A percentile compares a stretch with the other conserved stretches of the same genome.
Conservation (phyloP, 2,797 vertebrate genomes). For the Liparis tanakae region DNA sequence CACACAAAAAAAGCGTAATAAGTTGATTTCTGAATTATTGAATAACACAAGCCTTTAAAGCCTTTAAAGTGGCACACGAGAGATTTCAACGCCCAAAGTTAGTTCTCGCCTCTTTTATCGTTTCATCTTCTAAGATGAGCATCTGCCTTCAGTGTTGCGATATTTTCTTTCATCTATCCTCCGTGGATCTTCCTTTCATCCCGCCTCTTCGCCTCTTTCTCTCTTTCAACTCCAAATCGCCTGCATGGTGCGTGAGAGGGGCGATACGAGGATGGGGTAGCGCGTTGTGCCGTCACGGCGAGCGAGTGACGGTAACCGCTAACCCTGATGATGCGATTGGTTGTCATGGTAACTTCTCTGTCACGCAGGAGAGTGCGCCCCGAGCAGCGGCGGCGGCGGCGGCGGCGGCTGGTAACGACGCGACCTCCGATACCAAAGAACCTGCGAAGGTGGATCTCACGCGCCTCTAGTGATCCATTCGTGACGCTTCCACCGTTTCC, state of each 20-base stretch:
- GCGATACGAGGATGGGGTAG: not conserved
- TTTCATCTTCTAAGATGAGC: conserved; percentile 2
- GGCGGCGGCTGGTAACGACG: conserved; percentile 54
- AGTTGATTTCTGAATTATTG: too few species aligned
- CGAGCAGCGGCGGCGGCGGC: conserved; percentile 53
- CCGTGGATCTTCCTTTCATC: conserved; percentile 11
- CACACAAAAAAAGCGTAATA: not conserved
- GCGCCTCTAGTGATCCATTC: conserved; percentile 35
- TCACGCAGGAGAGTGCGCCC: conserved; percentile 62
- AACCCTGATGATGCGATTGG: conserved; percentile 38
- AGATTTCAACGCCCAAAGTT: not conserved
- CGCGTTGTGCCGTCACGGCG: conserved; percentile 9
- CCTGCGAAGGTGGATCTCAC: conserved; percentile 75
- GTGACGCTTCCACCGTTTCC: conserved; percentile 22
- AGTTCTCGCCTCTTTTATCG: conserved; percentile 4
- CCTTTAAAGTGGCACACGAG: not conserved
- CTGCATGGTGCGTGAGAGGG: conserved; percentile 44
- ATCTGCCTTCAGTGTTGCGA: conserved; percentile 2
- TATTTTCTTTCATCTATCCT: conserved; percentile 31
- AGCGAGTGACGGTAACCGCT: conserved; percentile 13
- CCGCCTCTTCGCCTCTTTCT: not conserved
- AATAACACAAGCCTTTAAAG: not conserved
- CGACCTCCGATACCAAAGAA: conserved; percentile 75
- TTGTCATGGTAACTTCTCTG: conserved; percentile 66
- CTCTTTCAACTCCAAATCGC: not conserved